Conservation (phyloP, 2,113 vertebrate genomes). For the Cyprinus carpio region DNA sequence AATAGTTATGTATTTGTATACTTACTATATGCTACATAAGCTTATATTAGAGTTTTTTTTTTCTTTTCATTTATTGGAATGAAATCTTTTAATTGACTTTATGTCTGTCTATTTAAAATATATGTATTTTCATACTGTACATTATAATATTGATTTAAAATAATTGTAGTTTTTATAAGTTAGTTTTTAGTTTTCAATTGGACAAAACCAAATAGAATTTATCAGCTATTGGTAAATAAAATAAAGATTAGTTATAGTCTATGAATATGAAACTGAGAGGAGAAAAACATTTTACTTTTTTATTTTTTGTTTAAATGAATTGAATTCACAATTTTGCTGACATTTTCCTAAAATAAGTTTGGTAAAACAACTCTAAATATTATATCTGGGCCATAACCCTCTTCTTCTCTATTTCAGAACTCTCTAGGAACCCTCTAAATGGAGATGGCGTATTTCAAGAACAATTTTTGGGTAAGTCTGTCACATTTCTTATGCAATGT, state of each 20-base stretch:
- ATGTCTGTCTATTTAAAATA: too few species aligned
- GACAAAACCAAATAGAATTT: background rate
- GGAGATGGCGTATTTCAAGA: constrained; percentile 76
- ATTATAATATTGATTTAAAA: too few species aligned
- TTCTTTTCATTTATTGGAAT: too few species aligned
- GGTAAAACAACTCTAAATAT: background rate
- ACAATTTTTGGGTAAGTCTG: constrained; percentile 79
- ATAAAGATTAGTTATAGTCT: background rate
- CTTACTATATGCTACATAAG: background rate
- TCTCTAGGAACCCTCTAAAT: constrained; percentile 53
- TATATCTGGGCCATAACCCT: background rate
- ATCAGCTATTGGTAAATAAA: background rate
- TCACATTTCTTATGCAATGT: background rate
- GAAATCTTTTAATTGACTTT: too few species aligned
- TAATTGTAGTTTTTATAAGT: background rate
- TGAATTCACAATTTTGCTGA: background rate
- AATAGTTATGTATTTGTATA: background rate
- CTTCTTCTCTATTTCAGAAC: constrained; percentile 60
- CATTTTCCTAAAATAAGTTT: background rate
- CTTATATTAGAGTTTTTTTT: background rate
- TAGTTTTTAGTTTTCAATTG: background rate
- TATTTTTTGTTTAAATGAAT: background rate
- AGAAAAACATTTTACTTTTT: background rate
- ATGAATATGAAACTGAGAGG: background rate
- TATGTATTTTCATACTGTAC: too few species aligned